Conservation (phyloP, 2,888 invertebrate genomes). For the Drosophila recens region DNA sequence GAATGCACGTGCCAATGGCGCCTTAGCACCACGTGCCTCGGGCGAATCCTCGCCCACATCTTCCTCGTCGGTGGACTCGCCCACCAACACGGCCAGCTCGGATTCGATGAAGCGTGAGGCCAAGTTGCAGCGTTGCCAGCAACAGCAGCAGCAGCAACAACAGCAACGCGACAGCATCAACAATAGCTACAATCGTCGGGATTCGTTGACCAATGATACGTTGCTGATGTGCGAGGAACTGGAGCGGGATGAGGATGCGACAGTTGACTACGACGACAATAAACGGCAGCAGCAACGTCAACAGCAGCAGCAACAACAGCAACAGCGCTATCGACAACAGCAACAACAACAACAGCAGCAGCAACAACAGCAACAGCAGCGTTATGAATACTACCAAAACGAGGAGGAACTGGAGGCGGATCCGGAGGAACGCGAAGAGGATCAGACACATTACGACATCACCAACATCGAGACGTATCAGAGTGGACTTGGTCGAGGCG, state of each 20-base stretch:
- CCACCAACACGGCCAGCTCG: conserved; percentile 81
- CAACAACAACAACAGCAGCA: conserved; percentile 57
- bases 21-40: conserved; percentile 85
- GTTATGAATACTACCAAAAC: conserved; percentile 80
- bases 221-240: conserved; percentile 82
- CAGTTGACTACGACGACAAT: conserved; percentile 66
- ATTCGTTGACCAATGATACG: conserved; percentile 84
- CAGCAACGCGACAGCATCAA: conserved; percentile 83
- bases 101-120: conserved; percentile 82
- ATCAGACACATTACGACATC: conserved; percentile 84
- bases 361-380: conserved; percentile 70
- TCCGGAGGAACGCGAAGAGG: conserved; percentile 81
- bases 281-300: conserved; percentile 66
- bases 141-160: conserved; percentile 60
- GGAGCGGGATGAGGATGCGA: conserved; percentile 79
- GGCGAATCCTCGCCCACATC: conserved; percentile 85
- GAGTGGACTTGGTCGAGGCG: conserved; percentile 71
- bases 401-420: conserved; percentile 73
- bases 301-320: conserved; percentile 60
- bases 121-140: conserved; percentile 66
- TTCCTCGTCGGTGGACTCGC: conserved; percentile 85
- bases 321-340: conserved; percentile 47
- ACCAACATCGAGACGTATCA: conserved; percentile 83
- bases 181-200: conserved; percentile 83
- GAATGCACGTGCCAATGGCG: conserved; percentile 83